phyloP scores from a whole-genome alignment of 2,888 invertebrate genomes.

The Synanthedon vespiformis region DNA sequence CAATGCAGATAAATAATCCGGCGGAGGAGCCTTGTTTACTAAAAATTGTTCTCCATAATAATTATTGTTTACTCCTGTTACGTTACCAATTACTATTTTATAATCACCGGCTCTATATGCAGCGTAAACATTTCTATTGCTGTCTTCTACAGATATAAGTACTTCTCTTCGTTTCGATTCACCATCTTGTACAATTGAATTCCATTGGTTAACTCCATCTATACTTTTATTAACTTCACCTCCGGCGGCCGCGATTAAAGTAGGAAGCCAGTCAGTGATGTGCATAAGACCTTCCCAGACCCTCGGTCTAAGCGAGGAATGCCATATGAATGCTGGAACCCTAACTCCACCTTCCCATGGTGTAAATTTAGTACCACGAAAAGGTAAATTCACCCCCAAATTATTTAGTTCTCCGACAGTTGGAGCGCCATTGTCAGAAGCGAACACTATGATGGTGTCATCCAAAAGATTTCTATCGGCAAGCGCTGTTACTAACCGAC shows the following conservation, averaged over 20 bases:
- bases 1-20: constrained; percentile 39
- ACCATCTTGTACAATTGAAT: constrained; percentile 62
- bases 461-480: constrained; percentile 76
- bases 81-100: constrained; percentile 73
- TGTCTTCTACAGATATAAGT: constrained; percentile 70
- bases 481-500: constrained; percentile 78
- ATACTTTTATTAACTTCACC: constrained; percentile 42
- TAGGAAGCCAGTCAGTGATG: constrained; percentile 87
- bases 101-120: constrained; percentile 72
- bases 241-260: constrained; percentile 64
- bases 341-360: constrained; percentile 89
- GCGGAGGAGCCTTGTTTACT: constrained; percentile 31
- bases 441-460: constrained; percentile 87
- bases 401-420: constrained; percentile 80
- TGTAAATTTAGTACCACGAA: constrained; percentile 84
- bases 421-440: constrained; percentile 91
- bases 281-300: constrained; percentile 76
- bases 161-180: constrained; percentile 66
- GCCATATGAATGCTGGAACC: constrained; percentile 81
- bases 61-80: constrained; percentile 42
- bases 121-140: constrained; percentile 59
- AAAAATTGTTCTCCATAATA: constrained; percentile 47
- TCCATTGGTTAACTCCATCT: constrained; percentile 79
- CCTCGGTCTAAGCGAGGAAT: constrained; percentile 69
- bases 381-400: constrained; percentile 81